Conservation (phyloP, 2,888 invertebrate genomes). For the Strigamia maritima region DNA sequence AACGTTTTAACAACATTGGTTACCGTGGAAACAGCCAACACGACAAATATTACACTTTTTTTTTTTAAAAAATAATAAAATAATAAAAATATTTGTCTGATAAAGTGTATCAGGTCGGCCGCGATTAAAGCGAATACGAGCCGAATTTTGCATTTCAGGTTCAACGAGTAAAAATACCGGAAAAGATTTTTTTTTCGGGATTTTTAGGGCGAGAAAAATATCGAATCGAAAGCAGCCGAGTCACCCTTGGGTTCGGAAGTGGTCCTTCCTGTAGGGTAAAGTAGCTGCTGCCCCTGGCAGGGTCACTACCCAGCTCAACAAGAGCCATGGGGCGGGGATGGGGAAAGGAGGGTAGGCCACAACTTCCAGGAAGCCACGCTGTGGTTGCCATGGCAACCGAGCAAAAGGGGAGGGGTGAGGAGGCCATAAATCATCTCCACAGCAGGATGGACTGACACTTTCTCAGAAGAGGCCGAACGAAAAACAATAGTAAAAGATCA, state of each 20-base stretch:
- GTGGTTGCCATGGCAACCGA: slow-evolving; percentile 34
- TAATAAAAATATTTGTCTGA: slow-evolving; percentile 21
- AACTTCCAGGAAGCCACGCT: slow-evolving; percentile 39
- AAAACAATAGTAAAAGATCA: slow-evolving; percentile 35
- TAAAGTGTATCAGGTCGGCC: neutral
- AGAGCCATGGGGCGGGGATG: slow-evolving; percentile 21
- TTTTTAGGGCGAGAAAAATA: slow-evolving; percentile 22
- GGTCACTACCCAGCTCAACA: slow-evolving; percentile 37
- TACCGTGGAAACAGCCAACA: slow-evolving; percentile 12
- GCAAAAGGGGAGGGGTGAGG: slow-evolving; percentile 28
- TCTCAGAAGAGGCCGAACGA: slow-evolving; percentile 28
- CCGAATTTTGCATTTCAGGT: neutral
- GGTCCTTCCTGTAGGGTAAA: slow-evolving; percentile 24
- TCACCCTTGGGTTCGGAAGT: slow-evolving; percentile 12
- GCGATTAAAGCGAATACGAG: neutral
- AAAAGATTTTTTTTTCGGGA: neutral
- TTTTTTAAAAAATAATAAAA: neutral
- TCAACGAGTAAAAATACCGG: neutral
- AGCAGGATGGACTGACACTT: slow-evolving; percentile 35
- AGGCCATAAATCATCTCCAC: slow-evolving; percentile 37
- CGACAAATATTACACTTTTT: slow-evolving; percentile 27
- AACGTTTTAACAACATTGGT: slow-evolving; percentile 34
- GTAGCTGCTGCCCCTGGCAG: slow-evolving; percentile 4
- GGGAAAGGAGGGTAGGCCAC: slow-evolving; percentile 30
- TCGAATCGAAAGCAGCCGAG: neutral